phyloP scores from a whole-genome alignment of 2,113 vertebrate species.

The Calonectris borealis region DNA sequence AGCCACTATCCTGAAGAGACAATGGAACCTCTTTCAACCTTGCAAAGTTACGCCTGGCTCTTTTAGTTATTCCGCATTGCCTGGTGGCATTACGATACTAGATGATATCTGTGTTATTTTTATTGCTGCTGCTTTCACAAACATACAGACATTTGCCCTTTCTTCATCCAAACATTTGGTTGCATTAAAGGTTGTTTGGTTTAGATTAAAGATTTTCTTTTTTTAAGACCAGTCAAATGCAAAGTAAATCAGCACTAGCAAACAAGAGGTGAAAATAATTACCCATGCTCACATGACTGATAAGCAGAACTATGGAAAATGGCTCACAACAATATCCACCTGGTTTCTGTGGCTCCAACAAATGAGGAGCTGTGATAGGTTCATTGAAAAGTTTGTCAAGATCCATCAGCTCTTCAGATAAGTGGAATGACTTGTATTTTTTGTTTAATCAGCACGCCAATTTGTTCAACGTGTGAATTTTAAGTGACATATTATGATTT shows the following conservation, averaged over 20 bases:
- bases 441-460: not conserved
- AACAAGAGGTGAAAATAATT: slow-evolving; percentile 54
- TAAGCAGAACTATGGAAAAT: slow-evolving; percentile 59
- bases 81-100: not conserved
- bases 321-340: slow-evolving; percentile 43
- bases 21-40: not conserved
- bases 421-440: not conserved
- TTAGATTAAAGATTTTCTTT: slow-evolving; percentile 74
- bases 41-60: not conserved
- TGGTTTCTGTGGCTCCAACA: slow-evolving; percentile 7
- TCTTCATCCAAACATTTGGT: slow-evolving; percentile 47
- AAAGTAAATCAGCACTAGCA: slow-evolving; percentile 63
- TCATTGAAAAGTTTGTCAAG: slow-evolving; percentile 4
- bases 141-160: slow-evolving; percentile 44
- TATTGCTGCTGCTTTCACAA: slow-evolving; percentile 47
- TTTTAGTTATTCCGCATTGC: not conserved
- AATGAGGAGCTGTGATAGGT: not conserved
- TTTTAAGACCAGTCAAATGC: slow-evolving; percentile 62
- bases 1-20: not conserved
- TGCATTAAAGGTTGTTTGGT: slow-evolving; percentile 62
- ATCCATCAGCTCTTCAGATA: not conserved
- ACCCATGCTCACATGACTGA: slow-evolving; percentile 58
- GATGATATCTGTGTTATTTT: slow-evolving; percentile 35
- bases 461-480: not conserved
- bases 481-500: not conserved